Evolutionary conservation across 2,797 vertebrate species (phyloP).

Genomic region (Sebastes hubbsi): DNA sequence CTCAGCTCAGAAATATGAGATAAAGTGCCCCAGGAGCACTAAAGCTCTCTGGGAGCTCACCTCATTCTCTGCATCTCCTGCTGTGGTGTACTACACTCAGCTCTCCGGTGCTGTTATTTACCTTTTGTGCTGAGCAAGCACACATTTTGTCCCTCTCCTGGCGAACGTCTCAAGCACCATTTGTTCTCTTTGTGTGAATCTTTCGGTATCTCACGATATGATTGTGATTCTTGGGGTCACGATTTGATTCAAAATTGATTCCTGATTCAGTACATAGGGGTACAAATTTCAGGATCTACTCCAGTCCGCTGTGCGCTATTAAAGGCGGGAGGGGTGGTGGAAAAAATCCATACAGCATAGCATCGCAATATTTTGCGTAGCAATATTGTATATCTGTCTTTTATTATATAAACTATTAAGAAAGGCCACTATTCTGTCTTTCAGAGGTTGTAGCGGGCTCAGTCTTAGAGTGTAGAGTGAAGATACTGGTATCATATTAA

Average conservation of each 20-base stretch:
- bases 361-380: too few species aligned
- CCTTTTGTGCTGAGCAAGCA: conserved; percentile 9
- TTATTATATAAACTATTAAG: too few species aligned
- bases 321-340: too few species aligned
- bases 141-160: conserved; percentile 16
- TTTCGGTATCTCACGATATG: background rate
- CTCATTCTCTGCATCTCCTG: conserved; percentile 29
- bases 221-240: background rate
- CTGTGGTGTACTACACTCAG: background rate
- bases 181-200: background rate
- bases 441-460: too few species aligned
- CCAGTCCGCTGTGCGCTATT: background rate
- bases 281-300: background rate
- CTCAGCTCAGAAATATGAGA: conserved; percentile 69
- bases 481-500: too few species aligned
- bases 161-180: conserved; percentile 5
- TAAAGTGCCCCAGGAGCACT: conserved; percentile 51
- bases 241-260: too few species aligned
- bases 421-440: too few species aligned
- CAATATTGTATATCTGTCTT: too few species aligned
- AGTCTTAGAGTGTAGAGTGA: too few species aligned
- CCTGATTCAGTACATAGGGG: background rate
- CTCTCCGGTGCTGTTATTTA: conserved; percentile 17
- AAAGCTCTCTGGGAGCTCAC: conserved; percentile 46
- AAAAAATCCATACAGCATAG: too few species aligned